Evolutionary conservation across 2,888 invertebrate species (phyloP).

Genomic region (Trachelus stipa): DNA sequence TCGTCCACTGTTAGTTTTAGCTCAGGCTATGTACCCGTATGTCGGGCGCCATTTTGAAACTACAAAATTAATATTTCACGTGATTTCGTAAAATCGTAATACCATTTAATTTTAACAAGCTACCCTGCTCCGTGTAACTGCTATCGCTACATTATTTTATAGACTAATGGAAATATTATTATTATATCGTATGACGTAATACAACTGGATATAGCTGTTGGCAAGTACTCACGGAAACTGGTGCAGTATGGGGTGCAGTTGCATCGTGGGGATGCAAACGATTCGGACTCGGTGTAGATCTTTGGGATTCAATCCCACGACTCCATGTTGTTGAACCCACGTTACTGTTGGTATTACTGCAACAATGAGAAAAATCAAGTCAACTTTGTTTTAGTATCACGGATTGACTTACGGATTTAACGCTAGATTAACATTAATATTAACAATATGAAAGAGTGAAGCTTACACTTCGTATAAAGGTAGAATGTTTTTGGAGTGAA

Average conservation of each 20-base stretch:
- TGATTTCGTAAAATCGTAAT: neutral
- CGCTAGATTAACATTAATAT: neutral
- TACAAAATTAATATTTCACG: neutral
- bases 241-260: slow-evolving; percentile 56
- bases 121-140: neutral
- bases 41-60: neutral
- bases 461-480: neutral
- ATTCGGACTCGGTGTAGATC: slow-evolving; percentile 58
- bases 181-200: neutral
- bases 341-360: slow-evolving; percentile 33
- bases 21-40: neutral
- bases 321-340: slow-evolving; percentile 45
- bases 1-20: neutral
- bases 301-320: slow-evolving; percentile 52
- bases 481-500: neutral
- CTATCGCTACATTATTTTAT: too few relatives aligned
- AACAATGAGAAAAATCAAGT: slow-evolving; percentile 14
- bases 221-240: slow-evolving; percentile 57
- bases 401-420: neutral
- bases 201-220: slow-evolving; percentile 12
- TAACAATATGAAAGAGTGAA: neutral
- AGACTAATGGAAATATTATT: too few relatives aligned
- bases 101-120: neutral
- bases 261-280: slow-evolving; percentile 48
- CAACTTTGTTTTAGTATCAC: neutral